A percentile compares a stretch with the other conserved stretches of the same genome.
phyloP scores from a whole-genome alignment of 2,113 vertebrate species.

The Panurus biarmicus region DNA sequence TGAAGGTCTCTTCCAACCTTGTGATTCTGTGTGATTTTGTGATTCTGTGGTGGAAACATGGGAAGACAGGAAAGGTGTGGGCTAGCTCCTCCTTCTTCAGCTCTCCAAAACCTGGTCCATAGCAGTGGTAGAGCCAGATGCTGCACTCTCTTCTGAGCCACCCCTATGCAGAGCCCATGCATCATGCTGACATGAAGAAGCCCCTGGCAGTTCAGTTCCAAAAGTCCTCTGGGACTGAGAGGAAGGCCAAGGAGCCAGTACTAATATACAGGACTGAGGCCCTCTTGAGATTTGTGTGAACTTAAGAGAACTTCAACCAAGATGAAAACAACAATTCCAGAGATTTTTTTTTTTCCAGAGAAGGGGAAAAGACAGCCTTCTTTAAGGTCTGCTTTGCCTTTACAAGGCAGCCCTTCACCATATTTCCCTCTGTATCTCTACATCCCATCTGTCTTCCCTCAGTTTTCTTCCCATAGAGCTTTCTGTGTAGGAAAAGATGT shows the following conservation, averaged over 20 bases:
- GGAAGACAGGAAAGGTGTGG: neutral
- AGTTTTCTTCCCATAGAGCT: neutral
- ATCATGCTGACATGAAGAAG: rapidly evolving
- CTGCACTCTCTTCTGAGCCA: neutral
- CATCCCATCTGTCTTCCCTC: neutral
- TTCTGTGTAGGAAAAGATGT: neutral
- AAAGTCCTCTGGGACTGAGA: neutral
- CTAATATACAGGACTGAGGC: neutral
- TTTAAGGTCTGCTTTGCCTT: neutral
- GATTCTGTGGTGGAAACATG: neutral
- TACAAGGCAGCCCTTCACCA: neutral
- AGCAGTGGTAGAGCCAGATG: neutral
- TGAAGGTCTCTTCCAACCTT: neutral
- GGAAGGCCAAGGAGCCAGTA: neutral
- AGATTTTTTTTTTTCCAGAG: neutral
- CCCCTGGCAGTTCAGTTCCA: neutral
- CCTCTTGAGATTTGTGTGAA: neutral
- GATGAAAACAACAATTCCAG: neutral
- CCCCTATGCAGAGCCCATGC: neutral
- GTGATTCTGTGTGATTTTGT: neutral
- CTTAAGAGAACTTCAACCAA: neutral
- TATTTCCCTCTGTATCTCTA: neutral
- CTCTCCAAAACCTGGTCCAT: neutral
- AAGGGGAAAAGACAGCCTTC: neutral
- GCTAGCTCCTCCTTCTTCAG: neutral